Conservation (phyloP, 2,113 vertebrate genomes). For the Protomyctophum bolini region DNA sequence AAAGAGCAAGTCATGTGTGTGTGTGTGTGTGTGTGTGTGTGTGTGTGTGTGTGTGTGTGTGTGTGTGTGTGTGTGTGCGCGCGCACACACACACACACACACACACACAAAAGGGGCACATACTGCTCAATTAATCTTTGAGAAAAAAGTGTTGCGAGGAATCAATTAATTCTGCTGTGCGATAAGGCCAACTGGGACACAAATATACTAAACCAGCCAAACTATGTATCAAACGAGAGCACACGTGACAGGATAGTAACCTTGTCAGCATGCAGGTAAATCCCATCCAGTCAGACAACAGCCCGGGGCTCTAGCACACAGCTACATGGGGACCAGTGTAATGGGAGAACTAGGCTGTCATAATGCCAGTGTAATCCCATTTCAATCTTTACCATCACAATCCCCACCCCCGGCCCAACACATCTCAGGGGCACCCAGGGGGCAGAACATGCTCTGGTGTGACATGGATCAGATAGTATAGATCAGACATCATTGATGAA, state of each 20-base stretch:
- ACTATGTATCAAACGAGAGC: slow-evolving; percentile 29
- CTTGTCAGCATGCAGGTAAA: slow-evolving; percentile 54
- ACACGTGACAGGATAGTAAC: background rate
- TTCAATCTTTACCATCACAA: background rate
- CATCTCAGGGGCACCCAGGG: background rate
- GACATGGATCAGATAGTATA: background rate
- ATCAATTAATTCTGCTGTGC: too few species aligned
- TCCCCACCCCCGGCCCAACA: background rate
- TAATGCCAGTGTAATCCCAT: slow-evolving; percentile 28
- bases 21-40: too few species aligned
- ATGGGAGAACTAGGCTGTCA: slow-evolving; percentile 25
- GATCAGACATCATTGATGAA: slow-evolving; percentile 9
- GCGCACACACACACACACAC: background rate
- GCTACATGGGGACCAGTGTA: background rate
- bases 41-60: too few species aligned
- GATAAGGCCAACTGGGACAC: slow-evolving; percentile 26
- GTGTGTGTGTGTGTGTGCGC: too few species aligned
- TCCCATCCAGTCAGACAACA: slow-evolving; percentile 13
- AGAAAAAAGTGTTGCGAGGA: slow-evolving; percentile 53
- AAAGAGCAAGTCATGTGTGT: background rate
- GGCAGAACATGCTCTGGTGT: background rate
- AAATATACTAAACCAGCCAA: slow-evolving; percentile 40
- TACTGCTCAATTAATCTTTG: slow-evolving; percentile 58
- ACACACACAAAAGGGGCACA: slow-evolving; percentile 24
- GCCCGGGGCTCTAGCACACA: slow-evolving; percentile 11